phyloP scores from a whole-genome alignment of 2,888 invertebrate genomes.

The Idaea straminata region DNA sequence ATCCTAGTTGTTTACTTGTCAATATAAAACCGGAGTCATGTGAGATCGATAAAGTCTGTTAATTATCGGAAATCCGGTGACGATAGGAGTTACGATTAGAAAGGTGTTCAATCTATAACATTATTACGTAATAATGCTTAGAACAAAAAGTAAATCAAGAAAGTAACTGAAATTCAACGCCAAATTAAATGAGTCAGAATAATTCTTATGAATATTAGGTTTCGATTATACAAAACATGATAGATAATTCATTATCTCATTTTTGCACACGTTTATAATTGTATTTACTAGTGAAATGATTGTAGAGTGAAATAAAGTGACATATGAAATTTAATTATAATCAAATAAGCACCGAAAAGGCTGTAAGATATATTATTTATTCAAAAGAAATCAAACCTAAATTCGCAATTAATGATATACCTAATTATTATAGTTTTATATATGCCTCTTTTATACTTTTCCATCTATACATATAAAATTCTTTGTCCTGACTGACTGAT shows the following conservation, averaged over 20 bases:
- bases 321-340: not conserved
- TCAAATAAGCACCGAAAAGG: not conserved
- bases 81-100: constrained; percentile 16
- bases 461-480: too few species aligned
- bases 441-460: too few species aligned
- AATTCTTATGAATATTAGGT: not conserved
- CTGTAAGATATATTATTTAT: too few species aligned
- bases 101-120: constrained; percentile 14
- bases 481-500: too few species aligned
- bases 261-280: not conserved
- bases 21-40: constrained; percentile 18
- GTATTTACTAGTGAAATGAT: not conserved
- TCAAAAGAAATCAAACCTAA: too few species aligned
- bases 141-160: not conserved
- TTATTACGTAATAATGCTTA: not conserved
- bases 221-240: not conserved
- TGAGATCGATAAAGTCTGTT: constrained; percentile 15
- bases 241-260: not conserved
- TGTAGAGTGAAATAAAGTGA: not conserved
- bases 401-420: too few species aligned
- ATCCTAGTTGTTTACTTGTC: constrained; percentile 13
- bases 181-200: not conserved
- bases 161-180: not conserved
- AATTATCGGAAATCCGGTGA: constrained; percentile 25
- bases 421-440: too few species aligned